Conservation (phyloP, 1,140 invertebrate genomes). For the Nylanderia fulva region DNA sequence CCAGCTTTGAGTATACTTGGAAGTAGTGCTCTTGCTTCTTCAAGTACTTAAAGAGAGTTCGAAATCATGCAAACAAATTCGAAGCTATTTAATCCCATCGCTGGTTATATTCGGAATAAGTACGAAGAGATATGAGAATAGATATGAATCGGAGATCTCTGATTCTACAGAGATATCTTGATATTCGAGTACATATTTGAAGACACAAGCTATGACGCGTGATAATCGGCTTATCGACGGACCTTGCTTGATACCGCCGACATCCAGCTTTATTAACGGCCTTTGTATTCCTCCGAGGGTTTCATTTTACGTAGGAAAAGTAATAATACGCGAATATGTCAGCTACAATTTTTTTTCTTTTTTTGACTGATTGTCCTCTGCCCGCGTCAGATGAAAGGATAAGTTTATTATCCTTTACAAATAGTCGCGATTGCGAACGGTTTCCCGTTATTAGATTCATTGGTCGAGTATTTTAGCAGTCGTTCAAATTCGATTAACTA, state of each 20-base stretch:
- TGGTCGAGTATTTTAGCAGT: conserved; percentile 12
- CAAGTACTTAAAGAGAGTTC: too few species aligned
- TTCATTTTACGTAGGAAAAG: conserved; percentile 16
- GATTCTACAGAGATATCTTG: neutral
- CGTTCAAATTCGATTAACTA: neutral
- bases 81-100: too few species aligned
- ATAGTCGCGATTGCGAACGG: neutral
- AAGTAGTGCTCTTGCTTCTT: too few species aligned
- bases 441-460: conserved; percentile 26
- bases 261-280: conserved; percentile 4
- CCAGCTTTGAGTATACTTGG: too few species aligned
- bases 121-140: neutral
- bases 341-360: conserved; percentile 27
- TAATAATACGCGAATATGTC: conserved; percentile 47
- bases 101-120: neutral
- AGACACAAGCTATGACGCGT: conserved; percentile 20
- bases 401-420: conserved; percentile 23
- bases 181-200: neutral
- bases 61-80: too few species aligned
- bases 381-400: conserved; percentile 9
- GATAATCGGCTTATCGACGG: conserved; percentile 42
- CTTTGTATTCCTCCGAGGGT: neutral
- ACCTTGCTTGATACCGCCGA: neutral
- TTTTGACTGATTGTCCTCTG: neutral
- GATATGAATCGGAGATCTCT: neutral